A percentile compares a stretch with the other conserved stretches of the same genome.
These are phyloP conservation scores for Cyanoramphus novaezelandiae DNA, from an alignment of 2,113 vertebrate species.

Conservation along the genomic window DNA sequence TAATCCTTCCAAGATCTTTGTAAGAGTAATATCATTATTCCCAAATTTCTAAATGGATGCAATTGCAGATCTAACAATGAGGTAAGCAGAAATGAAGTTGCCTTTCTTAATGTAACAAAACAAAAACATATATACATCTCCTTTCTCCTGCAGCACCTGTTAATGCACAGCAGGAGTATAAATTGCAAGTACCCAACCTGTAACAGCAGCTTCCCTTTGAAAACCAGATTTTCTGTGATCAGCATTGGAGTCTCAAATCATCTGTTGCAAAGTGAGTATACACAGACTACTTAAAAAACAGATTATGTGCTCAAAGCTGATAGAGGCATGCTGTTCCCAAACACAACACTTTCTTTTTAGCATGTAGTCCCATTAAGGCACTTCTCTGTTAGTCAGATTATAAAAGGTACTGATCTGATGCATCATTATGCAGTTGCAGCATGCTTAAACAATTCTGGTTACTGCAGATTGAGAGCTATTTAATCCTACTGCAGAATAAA, in stretches of 20 bases:
- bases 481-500: slow-evolving; percentile 25
- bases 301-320: not conserved
- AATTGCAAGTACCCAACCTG: not conserved
- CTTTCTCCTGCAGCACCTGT: rapidly evolving
- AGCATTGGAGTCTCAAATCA: not conserved
- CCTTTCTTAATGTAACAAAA: not conserved
- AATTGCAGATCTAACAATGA: not conserved
- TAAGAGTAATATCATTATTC: not conserved
- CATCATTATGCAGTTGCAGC: slow-evolving; percentile 11
- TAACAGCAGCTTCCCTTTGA: not conserved
- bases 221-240: not conserved
- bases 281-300: not conserved
- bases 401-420: not conserved
- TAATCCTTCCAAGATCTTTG: not conserved
- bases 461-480: slow-evolving; percentile 15
- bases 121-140: rapidly evolving
- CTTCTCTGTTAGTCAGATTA: not conserved
- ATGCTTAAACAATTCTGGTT: not conserved
- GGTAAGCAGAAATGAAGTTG: not conserved
- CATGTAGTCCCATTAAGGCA: not conserved
- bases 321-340: not conserved
- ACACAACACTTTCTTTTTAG: not conserved
- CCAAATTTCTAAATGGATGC: not conserved
- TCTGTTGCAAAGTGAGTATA: not conserved
- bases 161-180: not conserved